phyloP scores from a whole-genome alignment of 2,113 vertebrate species.

The Gymnarchus niloticus region DNA sequence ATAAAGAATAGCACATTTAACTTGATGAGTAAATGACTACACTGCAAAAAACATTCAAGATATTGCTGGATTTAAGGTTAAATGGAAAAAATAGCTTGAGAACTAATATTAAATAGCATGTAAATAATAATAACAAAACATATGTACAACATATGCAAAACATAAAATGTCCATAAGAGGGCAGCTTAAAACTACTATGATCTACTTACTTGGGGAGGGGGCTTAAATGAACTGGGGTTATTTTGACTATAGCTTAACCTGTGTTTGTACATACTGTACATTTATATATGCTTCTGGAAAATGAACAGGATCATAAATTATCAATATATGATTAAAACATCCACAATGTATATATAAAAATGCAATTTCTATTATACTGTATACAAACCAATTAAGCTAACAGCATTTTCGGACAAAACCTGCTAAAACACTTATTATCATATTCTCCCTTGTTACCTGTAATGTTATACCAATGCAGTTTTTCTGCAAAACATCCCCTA shows the following conservation, averaged over 20 bases:
- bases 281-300: no score
- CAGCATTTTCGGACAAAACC: no score
- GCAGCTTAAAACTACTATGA: not conserved
- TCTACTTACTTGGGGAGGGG: not conserved
- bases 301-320: no score
- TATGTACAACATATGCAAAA: not conserved
- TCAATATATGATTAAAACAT: no score
- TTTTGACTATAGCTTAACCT: not conserved
- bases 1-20: not conserved
- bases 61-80: not conserved
- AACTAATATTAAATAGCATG: not conserved
- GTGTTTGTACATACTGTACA: not conserved
- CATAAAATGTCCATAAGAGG: constrained; percentile 10
- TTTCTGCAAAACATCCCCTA: no score
- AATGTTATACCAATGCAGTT: no score
- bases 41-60: not conserved
- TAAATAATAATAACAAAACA: not conserved
- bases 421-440: no score
- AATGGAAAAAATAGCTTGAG: not conserved
- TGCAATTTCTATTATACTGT: no score
- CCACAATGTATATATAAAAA: no score
- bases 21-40: not conserved
- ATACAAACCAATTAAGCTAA: no score
- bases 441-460: no score
- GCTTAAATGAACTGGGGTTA: not conserved